Conservation (phyloP, 2,797 vertebrate species). For the Paramormyrops hopkinsi region DNA sequence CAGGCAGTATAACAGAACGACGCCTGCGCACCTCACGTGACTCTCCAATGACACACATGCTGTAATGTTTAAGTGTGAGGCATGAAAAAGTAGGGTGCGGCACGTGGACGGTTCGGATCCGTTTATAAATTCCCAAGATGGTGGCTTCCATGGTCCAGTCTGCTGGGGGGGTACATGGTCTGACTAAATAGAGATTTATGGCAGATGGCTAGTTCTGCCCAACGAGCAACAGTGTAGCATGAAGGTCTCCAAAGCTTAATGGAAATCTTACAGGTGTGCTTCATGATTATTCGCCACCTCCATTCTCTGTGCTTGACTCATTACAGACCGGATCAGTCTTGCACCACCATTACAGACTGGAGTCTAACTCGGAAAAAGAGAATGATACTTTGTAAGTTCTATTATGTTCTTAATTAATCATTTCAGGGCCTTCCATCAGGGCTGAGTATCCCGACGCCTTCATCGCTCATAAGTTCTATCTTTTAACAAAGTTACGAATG, state of each 20-base stretch:
- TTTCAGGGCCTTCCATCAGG: background rate
- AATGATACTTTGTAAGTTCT: background rate
- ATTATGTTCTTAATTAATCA: background rate
- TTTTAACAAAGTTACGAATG: background rate
- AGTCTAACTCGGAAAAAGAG: slow-evolving; percentile 10
- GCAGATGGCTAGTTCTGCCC: slow-evolving; percentile 86
- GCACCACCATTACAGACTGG: slow-evolving; percentile 56
- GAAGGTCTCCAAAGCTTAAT: slow-evolving; percentile 91
- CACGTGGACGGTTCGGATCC: background rate
- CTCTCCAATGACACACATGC: background rate
- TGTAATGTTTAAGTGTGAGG: background rate
- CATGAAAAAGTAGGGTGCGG: background rate
- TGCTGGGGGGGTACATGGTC: background rate
- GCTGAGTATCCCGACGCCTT: no score
- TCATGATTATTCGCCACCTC: slow-evolving; percentile 84
- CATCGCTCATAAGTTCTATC: background rate
- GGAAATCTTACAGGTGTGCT: slow-evolving; percentile 94
- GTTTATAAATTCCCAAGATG: background rate
- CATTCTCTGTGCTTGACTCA: slow-evolving; percentile 60
- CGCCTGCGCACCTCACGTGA: background rate
- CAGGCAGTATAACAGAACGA: background rate
- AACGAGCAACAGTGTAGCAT: slow-evolving; percentile 87
- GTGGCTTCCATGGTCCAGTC: background rate
- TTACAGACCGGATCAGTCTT: slow-evolving; percentile 78
- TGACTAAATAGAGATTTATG: slow-evolving; percentile 66